Conservation (phyloP, 2,888 invertebrate species). For the Loripinus fragilis region DNA sequence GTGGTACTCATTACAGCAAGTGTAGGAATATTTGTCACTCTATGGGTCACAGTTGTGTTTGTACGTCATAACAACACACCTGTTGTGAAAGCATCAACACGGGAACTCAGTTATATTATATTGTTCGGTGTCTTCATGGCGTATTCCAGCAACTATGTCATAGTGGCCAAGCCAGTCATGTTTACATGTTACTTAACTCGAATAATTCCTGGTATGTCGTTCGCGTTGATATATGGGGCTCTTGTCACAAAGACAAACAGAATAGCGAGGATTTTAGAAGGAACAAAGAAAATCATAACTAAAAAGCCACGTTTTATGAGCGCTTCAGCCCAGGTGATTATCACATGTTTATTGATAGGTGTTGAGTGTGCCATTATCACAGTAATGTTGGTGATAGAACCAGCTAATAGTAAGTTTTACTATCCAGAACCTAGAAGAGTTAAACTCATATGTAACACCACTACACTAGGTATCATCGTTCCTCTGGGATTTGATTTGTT, state of each 20-base stretch:
- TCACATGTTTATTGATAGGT: slow-evolving; percentile 93
- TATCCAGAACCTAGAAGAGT: slow-evolving; percentile 84
- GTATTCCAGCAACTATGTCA: slow-evolving; percentile 90
- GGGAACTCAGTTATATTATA: slow-evolving; percentile 91
- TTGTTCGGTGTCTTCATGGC: slow-evolving; percentile 85
- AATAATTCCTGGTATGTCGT: slow-evolving; percentile 96
- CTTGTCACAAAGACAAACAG: slow-evolving; percentile 98
- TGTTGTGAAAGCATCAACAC: slow-evolving; percentile 96
- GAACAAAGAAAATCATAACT: slow-evolving; percentile 96
- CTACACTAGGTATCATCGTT: slow-evolving; percentile 87
- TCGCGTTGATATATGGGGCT: slow-evolving; percentile 98
- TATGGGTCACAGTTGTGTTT: slow-evolving; percentile 92
- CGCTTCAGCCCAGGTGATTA: slow-evolving; percentile 85
- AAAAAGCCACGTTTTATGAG: slow-evolving; percentile 94
- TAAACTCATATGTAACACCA: slow-evolving; percentile 88
- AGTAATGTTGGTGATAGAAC: slow-evolving; percentile 87
- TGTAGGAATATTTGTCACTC: slow-evolving; percentile 92
- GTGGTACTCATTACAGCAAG: slow-evolving; percentile 89
- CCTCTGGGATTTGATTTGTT: slow-evolving; percentile 91
- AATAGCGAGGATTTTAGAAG: slow-evolving; percentile 97
- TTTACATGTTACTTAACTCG: slow-evolving; percentile 95
- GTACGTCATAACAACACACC: slow-evolving; percentile 95
- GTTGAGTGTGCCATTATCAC: slow-evolving; percentile 92
- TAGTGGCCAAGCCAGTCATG: slow-evolving; percentile 90
- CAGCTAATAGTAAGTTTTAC: slow-evolving; percentile 85